Conservation (phyloP, 1,140 invertebrate genomes). For the Drosophila grimshawi region DNA sequence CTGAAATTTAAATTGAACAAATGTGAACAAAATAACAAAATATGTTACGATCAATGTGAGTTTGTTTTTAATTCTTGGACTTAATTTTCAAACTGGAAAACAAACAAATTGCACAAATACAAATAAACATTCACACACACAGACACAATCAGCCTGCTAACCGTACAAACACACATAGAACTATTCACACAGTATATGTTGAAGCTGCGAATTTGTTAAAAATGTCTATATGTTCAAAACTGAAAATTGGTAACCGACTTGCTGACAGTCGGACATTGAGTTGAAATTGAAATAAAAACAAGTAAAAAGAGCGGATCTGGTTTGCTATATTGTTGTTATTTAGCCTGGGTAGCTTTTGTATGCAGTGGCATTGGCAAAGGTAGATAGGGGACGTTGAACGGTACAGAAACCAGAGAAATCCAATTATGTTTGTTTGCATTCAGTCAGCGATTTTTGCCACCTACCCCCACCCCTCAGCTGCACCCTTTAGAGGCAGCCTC, state of each 20-base stretch:
- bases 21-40: no score
- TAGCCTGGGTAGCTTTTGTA: conserved; percentile 19
- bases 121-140: conserved; percentile 63
- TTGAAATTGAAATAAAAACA: conserved; percentile 81
- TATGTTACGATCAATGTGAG: conserved; percentile 62
- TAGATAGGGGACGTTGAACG: conserved; percentile 12
- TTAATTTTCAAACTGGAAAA: conserved; percentile 78
- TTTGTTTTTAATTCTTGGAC: conserved; percentile 66
- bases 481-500: conserved; percentile 18
- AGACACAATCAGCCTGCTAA: conserved; percentile 42
- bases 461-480: background rate
- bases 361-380: conserved; percentile 16
- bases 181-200: conserved; percentile 43
- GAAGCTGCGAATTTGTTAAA: conserved; percentile 72
- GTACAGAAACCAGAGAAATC: conserved; percentile 75
- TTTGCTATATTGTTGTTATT: conserved; percentile 4
- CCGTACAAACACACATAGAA: conserved; percentile 22
- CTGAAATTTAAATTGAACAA: conserved; percentile 85
- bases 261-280: conserved; percentile 36
- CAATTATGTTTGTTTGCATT: conserved; percentile 83
- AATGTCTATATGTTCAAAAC: conserved; percentile 81
- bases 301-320: conserved; percentile 25
- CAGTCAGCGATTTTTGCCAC: conserved; percentile 80
- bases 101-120: conserved; percentile 82
- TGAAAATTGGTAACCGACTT: conserved; percentile 76